Evolutionary conservation across 2,888 invertebrate species (phyloP), one percentile per base, ranked within the genome.

Genomic region (Adela reaumurella): DNA sequence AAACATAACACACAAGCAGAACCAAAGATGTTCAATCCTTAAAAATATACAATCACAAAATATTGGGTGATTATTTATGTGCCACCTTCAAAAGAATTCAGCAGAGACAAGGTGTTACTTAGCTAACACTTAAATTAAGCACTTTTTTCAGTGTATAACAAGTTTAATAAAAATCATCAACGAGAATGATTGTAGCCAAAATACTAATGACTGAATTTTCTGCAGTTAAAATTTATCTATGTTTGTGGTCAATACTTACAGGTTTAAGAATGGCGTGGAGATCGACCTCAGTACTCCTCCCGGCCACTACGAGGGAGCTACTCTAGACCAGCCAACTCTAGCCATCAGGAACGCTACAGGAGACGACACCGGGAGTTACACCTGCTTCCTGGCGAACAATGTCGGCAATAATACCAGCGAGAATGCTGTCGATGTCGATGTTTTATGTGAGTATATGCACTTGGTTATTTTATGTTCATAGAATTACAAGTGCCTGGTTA

Each of bases 331-430:
- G 62, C 89, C 90, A 5, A 85, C 89, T 0, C 80, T 96, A 45
- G 83, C 88, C 51, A 90, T 96, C 56, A 83, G 83, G 59, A 87
- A 90, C 57, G 85, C 92, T 0, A 83, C 84, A 2, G 83, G 91
- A 10, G 80, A 80, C 1, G 95, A 96, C 68, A 87, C 89, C 70
- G 96, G 94, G 47, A 86, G 87, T 59, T 97, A 96, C 69, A 85
- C 86, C 19, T 96, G 95, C 62, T 78, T 86, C 52, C 82, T 94
- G 45, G 82, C 85, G 55, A 97, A 97, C 65, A 83, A 82, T 20
- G 89, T 94, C 20, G 94, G 92, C 4, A 82, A 85, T 46, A 86
- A 88, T 10, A 82, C 83, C 54, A 90, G 92, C 10, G 84, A 86
- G n/a, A 86, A 87, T 41, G 82, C 77, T 57, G 86, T 92, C 49